phyloP scores from a whole-genome alignment of 2,797 vertebrate genomes.

The Nyctibius grandis region DNA sequence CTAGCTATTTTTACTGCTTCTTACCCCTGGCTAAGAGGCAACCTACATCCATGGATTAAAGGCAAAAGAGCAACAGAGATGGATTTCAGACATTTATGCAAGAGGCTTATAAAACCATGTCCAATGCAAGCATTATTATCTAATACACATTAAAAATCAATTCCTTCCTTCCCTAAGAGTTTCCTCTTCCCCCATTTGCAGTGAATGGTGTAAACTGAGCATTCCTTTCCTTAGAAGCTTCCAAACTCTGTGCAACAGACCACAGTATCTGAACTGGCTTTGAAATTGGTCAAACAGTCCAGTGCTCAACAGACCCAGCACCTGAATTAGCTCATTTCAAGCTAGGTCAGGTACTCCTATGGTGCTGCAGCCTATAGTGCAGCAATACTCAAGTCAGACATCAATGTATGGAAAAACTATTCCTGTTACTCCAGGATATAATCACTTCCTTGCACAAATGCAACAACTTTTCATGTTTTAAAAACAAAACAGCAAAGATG shows the following conservation, averaged over 20 bases:
- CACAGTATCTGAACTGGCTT: neutral
- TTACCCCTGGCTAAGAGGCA: slow-evolving; percentile 27
- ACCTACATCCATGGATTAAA: neutral
- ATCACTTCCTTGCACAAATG: neutral
- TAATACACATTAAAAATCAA: neutral
- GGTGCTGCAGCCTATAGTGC: neutral
- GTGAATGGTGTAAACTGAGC: neutral
- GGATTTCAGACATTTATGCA: neutral
- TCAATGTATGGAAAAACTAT: neutral
- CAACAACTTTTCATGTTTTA: neutral
- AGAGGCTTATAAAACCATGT: slow-evolving; percentile 19
- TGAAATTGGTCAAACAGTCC: neutral
- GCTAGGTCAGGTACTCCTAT: neutral
- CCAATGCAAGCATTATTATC: neutral
- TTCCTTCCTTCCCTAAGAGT: neutral
- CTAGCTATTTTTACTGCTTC: slow-evolving; percentile 34
- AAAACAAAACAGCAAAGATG: neutral
- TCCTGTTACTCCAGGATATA: neutral
- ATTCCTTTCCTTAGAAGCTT: neutral
- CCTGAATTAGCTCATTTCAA: neutral
- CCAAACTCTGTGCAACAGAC: neutral
- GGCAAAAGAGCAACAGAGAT: neutral
- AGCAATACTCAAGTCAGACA: neutral
- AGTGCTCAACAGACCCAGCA: neutral
- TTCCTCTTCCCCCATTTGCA: neutral